Base-by-base conservation (phyloP, 2,888 invertebrate species). In the Tenthredo scrophulariae region DNA sequence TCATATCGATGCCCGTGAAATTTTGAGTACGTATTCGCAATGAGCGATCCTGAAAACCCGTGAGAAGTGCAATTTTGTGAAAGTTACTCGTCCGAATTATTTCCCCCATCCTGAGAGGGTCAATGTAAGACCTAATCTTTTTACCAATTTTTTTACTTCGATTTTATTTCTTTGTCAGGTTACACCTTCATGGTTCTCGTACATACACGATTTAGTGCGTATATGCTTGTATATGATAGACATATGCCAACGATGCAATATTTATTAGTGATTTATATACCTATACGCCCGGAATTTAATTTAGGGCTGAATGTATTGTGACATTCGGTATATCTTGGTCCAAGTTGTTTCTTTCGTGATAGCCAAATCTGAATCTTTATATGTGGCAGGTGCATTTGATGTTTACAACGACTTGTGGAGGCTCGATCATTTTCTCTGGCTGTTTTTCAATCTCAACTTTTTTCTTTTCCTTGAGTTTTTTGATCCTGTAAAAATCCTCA, bases 401-500 rank as follows among this genome's bases (percentile, higher is more conserved):
- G 1, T 67, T 67, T 15, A 33, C 67, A 67, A 67, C 33, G 15
- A 5, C n/a, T 33, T 43, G 29, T 37, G 82, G 2, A 26, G 82
- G 26, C n/a, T n/a, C 15, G 0, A n/a, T 9, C 15, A 65, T 67
- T 15, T 62, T 67, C 3, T n/a, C 84, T 54, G 40, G 72, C 18
- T 58, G 3, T n/a, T 18, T 15, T 3, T 84, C 29, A 26, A 1
- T 2, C 7, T 75, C n/a, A 22, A 7, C 13, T 15, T 40, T 29
- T 26, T 82, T 85, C 46, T 83, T 85, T 29, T 15, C 15, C 29
- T 82, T 62, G 2, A 83, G 33, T 67, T 72, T 85, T 79, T 85
- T 83, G 10, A 85, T 85, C 33, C 82, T 83, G 70, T 80, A 85
- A 70, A 85, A 85, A 22, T 85, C 80, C 6, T 84, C 85, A 40